Conservation (phyloP, 2,888 invertebrate genomes). For the Parnassius apollo region DNA sequence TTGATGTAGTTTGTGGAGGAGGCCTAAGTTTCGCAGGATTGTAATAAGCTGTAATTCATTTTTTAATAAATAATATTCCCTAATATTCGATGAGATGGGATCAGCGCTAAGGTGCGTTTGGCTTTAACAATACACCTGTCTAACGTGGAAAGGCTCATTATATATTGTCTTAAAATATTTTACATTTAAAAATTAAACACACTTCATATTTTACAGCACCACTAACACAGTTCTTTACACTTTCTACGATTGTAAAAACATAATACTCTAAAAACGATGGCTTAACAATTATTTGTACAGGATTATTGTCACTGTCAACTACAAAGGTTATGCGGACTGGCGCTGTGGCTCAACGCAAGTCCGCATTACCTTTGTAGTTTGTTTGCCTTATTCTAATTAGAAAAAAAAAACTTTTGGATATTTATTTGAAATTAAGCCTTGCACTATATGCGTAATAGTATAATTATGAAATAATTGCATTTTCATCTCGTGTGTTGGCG, state of each 20-base stretch:
- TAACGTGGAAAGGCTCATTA: background rate
- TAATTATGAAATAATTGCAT: too few species aligned
- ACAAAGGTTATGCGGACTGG: slow-evolving; percentile 11
- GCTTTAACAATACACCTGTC: background rate
- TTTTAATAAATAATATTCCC: too few species aligned
- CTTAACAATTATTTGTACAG: slow-evolving; percentile 3
- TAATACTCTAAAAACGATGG: background rate
- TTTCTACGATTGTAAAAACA: background rate
- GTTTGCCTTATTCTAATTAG: background rate
- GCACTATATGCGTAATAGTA: too few species aligned
- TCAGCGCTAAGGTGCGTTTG: too few species aligned
- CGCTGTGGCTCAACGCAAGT: background rate
- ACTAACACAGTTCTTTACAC: background rate
- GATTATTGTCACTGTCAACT: slow-evolving; percentile 18
- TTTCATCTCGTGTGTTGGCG: too few species aligned
- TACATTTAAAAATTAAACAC: background rate
- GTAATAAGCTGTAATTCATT: too few species aligned
- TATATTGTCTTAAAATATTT: background rate
- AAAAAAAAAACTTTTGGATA: background rate
- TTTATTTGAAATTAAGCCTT: too few species aligned
- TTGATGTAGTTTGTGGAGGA: too few species aligned
- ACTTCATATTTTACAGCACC: background rate
- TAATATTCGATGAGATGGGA: too few species aligned
- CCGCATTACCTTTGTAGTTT: background rate
- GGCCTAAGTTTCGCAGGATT: too few species aligned